A percentile compares a stretch with the other conserved stretches of the same genome.
Conservation (phyloP, 92 coral and sea anemone genomes). For the Epizoanthus illoricatus region DNA sequence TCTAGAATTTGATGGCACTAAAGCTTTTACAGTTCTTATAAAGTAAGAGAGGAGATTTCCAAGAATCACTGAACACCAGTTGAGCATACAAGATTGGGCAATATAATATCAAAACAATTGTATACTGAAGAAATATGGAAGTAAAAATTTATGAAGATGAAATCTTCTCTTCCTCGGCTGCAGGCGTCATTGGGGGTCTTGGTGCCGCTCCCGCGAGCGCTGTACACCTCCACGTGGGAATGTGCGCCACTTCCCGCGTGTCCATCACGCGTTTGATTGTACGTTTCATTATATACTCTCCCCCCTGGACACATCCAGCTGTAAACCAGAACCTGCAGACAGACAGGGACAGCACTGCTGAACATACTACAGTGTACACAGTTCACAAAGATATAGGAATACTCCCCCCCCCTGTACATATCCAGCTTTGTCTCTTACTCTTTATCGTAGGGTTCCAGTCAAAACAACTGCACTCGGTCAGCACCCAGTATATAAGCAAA, state of each 20-base stretch:
- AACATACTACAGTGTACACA: neutral
- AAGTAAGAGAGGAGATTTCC: too few relatives aligned
- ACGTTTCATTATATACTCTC: conserved; percentile 58
- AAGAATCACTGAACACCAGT: too few relatives aligned
- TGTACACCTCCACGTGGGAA: conserved; percentile 65
- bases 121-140: too few relatives aligned
- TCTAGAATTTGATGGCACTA: too few relatives aligned
- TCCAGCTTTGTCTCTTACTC: neutral
- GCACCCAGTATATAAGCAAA: too few relatives aligned
- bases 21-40: too few relatives aligned
- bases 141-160: neutral
- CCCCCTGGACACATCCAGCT: conserved; percentile 71
- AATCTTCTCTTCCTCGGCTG: neutral
- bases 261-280: conserved; percentile 24
- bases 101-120: too few relatives aligned
- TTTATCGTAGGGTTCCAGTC: too few relatives aligned
- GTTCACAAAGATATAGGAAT: too few relatives aligned
- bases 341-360: neutral
- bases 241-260: conserved; percentile 50
- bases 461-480: too few relatives aligned
- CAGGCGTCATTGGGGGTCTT: neutral
- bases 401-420: too few relatives aligned
- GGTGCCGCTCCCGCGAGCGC: conserved; percentile 37
- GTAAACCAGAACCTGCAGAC: conserved; percentile 48
- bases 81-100: too few relatives aligned